Percentiles rank a stretch among this genome's conserved stretches.
These are phyloP conservation scores for Achroia grisella DNA, from an alignment of 1,140 invertebrate genomes.

Conservation along the genomic window DNA sequence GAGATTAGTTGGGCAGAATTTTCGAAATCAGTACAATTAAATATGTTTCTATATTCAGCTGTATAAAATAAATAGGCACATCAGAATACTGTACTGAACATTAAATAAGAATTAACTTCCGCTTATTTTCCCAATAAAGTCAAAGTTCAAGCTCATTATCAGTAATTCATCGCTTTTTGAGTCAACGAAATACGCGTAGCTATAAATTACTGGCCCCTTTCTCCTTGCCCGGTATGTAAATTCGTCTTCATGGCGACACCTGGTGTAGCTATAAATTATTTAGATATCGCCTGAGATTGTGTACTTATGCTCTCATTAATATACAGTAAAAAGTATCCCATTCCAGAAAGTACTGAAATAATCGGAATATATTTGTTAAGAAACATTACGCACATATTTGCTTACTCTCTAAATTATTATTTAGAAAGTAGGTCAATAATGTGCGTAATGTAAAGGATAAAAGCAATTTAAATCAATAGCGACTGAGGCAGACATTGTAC, in stretches of 20 bases:
- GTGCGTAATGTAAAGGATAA: too few species aligned
- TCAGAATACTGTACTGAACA: neutral
- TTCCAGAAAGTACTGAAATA: too few species aligned
- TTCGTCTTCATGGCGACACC: slow-evolving; percentile 39
- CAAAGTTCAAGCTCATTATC: slow-evolving; percentile 9
- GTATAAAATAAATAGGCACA: too few species aligned
- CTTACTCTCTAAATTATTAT: too few species aligned
- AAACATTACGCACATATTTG: too few species aligned
- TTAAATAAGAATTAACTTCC: neutral
- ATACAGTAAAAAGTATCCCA: slow-evolving; percentile 52
- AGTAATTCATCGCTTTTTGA: slow-evolving; percentile 12
- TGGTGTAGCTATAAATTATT: slow-evolving; percentile 59
- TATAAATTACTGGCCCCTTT: slow-evolving; percentile 8
- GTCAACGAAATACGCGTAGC: slow-evolving; percentile 7
- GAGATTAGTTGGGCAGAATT: too few species aligned
- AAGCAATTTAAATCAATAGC: too few species aligned
- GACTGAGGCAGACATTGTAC: too few species aligned
- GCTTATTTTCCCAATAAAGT: neutral
- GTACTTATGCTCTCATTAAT: slow-evolving; percentile 51
- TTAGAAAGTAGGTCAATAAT: too few species aligned
- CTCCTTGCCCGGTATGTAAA: slow-evolving; percentile 10
- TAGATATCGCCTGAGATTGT: slow-evolving; percentile 58
- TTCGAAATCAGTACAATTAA: too few species aligned
- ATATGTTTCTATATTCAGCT: too few species aligned
- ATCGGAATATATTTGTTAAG: too few species aligned